Conservation (phyloP, 2,113 vertebrate genomes). For the Egretta garzetta region DNA sequence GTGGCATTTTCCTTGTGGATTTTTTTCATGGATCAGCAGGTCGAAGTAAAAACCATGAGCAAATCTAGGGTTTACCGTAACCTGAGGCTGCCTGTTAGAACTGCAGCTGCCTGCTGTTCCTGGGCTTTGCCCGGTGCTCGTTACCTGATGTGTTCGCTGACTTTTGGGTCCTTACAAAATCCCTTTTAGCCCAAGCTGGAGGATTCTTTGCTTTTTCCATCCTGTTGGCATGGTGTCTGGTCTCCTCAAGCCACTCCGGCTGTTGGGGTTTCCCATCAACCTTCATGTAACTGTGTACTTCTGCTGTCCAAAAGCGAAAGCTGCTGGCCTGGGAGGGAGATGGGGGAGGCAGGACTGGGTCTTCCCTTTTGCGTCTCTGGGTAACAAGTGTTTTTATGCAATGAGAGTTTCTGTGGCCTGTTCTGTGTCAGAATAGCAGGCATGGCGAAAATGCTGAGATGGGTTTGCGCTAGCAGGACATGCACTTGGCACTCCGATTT, state of each 20-base stretch:
- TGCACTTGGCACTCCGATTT: not conserved
- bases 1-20: not conserved
- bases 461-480: not conserved
- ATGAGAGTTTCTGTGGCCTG: fast-evolving
- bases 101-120: not conserved
- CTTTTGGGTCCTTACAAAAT: not conserved
- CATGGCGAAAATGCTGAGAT: too few species aligned
- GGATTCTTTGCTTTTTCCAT: not conserved
- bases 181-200: not conserved
- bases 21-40: not conserved
- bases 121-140: fast-evolving
- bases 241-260: not conserved
- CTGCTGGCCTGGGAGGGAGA: not conserved
- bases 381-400: not conserved
- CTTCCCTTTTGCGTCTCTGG: not conserved
- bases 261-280: not conserved
- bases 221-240: not conserved
- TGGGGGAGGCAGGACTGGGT: not conserved
- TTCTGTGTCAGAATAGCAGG: not conserved
- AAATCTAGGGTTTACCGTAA: not conserved
- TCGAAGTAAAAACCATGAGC: not conserved
- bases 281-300: not conserved
- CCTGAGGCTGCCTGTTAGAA: not conserved
- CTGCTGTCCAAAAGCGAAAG: not conserved
- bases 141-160: not conserved